Percentiles rank a stretch among this genome's conserved stretches.
phyloP scores from a whole-genome alignment of 2,797 vertebrate genomes.

The Alectoris magna region DNA sequence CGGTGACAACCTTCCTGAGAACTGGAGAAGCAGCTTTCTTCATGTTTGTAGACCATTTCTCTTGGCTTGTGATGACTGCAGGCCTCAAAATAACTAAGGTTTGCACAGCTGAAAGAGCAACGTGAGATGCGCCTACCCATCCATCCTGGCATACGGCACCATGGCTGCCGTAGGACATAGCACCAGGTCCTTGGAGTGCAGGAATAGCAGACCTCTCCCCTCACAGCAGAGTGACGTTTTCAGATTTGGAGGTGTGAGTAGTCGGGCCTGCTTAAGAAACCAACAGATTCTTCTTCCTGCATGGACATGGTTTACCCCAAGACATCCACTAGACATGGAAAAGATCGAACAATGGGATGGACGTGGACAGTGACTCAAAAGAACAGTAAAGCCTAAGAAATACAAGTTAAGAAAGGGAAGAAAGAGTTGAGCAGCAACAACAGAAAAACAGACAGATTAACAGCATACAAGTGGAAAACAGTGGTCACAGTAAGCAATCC shows the following conservation, averaged over 20 bases:
- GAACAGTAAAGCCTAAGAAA: not conserved
- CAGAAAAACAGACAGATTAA: not conserved
- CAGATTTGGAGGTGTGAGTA: not conserved
- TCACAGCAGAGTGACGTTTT: not conserved
- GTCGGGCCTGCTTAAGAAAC: conserved; percentile 1
- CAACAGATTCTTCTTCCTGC: not conserved
- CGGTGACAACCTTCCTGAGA: conserved; percentile 10
- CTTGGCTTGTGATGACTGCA: not conserved
- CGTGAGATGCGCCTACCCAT: not conserved
- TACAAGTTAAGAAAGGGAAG: conserved; percentile 25
- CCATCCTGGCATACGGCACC: not conserved
- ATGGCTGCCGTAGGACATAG: not conserved
- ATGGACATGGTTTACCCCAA: not conserved
- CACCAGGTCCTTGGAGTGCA: not conserved
- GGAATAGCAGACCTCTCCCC: not conserved
- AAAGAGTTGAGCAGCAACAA: not conserved
- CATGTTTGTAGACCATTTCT: not conserved
- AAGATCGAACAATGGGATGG: not conserved
- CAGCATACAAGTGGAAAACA: not conserved
- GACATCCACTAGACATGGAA: not conserved
- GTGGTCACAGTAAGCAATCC: conserved; percentile 38
- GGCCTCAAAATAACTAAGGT: not conserved
- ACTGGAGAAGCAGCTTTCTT: conserved; percentile 33
- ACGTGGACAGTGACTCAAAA: not conserved
- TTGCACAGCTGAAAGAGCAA: conserved; percentile 30